Evolutionary conservation across 1,140 invertebrate species (phyloP).

Genomic region (Drosophila parvula): DNA sequence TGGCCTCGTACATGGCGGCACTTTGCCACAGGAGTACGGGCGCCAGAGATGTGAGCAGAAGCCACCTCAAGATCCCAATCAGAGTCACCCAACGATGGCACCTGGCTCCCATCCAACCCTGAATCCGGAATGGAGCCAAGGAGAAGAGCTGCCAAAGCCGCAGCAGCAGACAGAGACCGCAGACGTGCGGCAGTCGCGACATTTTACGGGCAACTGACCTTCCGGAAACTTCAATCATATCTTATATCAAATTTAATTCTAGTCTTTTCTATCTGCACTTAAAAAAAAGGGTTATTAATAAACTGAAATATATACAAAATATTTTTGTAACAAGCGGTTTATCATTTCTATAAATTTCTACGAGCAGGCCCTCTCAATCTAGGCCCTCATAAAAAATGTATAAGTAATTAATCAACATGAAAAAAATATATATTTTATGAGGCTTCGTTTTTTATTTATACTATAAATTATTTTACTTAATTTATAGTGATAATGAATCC

Average conservation of each 20-base stretch:
- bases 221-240: background rate
- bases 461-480: no score
- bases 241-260: background rate
- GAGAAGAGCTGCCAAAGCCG: conserved; percentile 57
- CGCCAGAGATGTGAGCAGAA: conserved; percentile 37
- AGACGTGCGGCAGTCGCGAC: conserved; percentile 59
- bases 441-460: no score
- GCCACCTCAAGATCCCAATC: conserved; percentile 28
- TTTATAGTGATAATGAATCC: no score
- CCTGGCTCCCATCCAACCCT: background rate
- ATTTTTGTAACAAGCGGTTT: no score
- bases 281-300: background rate
- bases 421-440: background rate
- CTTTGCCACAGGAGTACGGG: conserved; percentile 59
- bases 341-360: no score
- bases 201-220: conserved; percentile 56
- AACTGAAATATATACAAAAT: no score
- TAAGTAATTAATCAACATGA: no score
- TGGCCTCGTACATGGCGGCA: conserved; percentile 56
- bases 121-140: conserved; percentile 50
- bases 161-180: conserved; percentile 60
- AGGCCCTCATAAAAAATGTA: no score
- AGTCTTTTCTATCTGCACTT: background rate
- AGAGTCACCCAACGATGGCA: conserved; percentile 34
- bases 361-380: no score